A percentile compares a stretch with the other conserved stretches of the same genome.
phyloP scores from a whole-genome alignment of 1,140 invertebrate genomes.

The Solen grandis region DNA sequence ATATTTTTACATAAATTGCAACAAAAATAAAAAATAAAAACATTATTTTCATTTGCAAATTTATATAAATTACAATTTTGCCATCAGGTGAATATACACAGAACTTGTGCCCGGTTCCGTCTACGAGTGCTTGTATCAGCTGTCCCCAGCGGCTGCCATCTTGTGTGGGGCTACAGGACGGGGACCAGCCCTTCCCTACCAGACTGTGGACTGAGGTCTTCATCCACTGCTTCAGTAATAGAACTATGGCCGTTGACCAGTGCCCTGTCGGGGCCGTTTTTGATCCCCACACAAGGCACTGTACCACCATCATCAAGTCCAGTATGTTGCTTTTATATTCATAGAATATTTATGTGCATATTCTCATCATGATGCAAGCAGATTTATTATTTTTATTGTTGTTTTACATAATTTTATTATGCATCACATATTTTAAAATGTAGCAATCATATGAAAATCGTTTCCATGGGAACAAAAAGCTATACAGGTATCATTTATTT shows the following conservation, averaged over 20 bases:
- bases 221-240: slow-evolving; percentile 28
- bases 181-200: slow-evolving; percentile 30
- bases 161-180: slow-evolving; percentile 54
- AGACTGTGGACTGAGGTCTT: slow-evolving; percentile 26
- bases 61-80: not conserved
- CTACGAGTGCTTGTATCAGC: slow-evolving; percentile 1
- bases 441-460: no score
- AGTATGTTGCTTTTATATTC: slow-evolving; percentile 12
- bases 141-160: slow-evolving; percentile 51
- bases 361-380: no score
- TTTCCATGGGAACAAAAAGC: no score
- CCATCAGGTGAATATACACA: slow-evolving; percentile 57
- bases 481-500: no score
- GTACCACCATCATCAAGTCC: slow-evolving; percentile 42
- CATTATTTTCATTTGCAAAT: not conserved
- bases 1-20: not conserved
- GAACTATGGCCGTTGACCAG: slow-evolving; percentile 35
- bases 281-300: slow-evolving; percentile 44
- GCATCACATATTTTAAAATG: no score
- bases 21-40: not conserved
- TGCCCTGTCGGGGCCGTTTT: slow-evolving; percentile 54
- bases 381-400: no score
- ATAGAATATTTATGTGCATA: not conserved
- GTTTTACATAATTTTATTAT: no score
- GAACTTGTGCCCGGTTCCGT: slow-evolving; percentile 40